phyloP scores from a whole-genome alignment of 2,113 vertebrate genomes.

The Coturnix japonica region DNA sequence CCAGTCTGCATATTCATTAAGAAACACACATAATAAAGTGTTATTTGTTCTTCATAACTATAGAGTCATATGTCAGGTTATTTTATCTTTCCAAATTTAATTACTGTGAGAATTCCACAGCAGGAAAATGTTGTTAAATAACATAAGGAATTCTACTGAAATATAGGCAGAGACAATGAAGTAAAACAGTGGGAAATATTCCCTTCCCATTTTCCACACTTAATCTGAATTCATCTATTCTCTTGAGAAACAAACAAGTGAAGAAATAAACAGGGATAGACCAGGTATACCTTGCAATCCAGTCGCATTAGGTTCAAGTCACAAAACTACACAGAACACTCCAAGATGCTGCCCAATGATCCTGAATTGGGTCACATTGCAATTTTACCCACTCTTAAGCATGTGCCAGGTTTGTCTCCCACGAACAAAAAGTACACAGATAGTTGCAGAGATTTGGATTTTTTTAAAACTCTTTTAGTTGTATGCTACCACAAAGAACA shows the following conservation, averaged over 20 bases:
- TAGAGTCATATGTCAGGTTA: accelerated
- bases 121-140: not conserved
- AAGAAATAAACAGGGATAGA: too few species aligned
- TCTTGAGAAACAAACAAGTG: not conserved
- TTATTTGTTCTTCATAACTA: not conserved
- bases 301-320: not conserved
- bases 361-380: not conserved
- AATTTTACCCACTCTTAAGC: not conserved
- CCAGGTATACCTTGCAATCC: not conserved
- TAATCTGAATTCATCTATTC: not conserved
- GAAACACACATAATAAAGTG: not conserved
- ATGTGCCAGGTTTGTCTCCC: not conserved
- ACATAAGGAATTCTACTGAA: not conserved
- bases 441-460: not conserved
- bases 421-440: not conserved
- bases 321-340: accelerated
- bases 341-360: not conserved
- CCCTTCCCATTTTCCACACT: not conserved
- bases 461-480: not conserved
- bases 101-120: not conserved
- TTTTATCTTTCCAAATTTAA: not conserved
- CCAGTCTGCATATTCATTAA: not conserved
- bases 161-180: not conserved
- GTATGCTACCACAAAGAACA: not conserved
- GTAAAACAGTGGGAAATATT: not conserved